Percentiles rank a stretch among this genome's conserved stretches.
Evolutionary conservation across 1,140 invertebrate species (phyloP).

Genomic region (Arion vulgaris): DNA sequence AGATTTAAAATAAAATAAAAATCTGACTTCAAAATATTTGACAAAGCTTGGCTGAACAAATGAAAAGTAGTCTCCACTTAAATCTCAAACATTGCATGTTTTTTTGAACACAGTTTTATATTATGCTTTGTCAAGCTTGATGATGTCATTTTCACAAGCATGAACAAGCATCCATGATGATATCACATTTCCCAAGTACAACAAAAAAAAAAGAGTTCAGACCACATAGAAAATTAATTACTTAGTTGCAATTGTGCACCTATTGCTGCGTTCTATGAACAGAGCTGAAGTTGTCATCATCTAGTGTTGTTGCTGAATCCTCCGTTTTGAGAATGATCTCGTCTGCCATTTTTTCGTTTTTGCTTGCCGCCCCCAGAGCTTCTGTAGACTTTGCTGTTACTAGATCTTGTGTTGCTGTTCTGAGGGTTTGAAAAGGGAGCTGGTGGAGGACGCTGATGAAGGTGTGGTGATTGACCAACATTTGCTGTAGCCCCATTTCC

Average conservation of each 20-base stretch:
- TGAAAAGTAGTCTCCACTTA: not conserved
- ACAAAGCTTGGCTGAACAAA: not conserved
- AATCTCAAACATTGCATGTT: not conserved
- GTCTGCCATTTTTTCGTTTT: constrained; percentile 19
- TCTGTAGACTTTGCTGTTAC: constrained; percentile 13
- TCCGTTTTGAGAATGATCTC: constrained; percentile 25
- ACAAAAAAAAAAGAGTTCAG: not conserved
- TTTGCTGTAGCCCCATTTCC: not conserved
- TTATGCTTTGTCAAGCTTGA: too few relatives aligned
- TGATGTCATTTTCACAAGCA: too few relatives aligned
- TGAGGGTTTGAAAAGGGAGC: not conserved
- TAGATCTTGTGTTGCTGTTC: constrained; percentile 3
- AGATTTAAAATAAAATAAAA: not conserved
- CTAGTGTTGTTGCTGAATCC: constrained; percentile 12
- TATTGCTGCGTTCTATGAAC: not conserved
- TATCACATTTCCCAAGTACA: not conserved
- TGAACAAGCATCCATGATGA: not conserved
- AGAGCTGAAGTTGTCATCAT: constrained; percentile 8
- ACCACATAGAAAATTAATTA: not conserved
- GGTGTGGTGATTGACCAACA: not conserved
- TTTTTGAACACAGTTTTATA: too few relatives aligned
- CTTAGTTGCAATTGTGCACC: not conserved
- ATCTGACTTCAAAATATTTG: not conserved
- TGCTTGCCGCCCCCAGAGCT: not conserved
- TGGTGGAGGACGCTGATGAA: constrained; percentile 24